A percentile compares a stretch with the other conserved stretches of the same genome.
These are phyloP conservation scores for Hirtodrosophila duncani DNA, from an alignment of 2,888 invertebrate species.

Conservation along the genomic window DNA sequence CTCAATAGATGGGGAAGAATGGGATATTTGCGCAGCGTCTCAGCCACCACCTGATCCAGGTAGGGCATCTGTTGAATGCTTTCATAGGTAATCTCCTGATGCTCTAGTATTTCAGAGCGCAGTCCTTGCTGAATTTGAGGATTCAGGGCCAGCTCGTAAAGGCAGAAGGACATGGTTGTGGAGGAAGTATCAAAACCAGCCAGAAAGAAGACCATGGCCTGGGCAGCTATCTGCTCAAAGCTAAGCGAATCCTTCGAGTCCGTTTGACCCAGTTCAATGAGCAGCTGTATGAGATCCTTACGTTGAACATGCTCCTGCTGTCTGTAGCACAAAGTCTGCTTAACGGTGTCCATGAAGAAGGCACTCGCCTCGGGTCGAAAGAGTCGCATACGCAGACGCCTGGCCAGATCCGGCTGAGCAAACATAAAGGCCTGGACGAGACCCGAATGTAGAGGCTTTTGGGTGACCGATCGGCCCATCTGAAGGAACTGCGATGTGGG, in stretches of 20 bases:
- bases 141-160: constrained; percentile 80
- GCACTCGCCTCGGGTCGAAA: constrained; percentile 48
- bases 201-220: constrained; percentile 80
- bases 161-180: constrained; percentile 79
- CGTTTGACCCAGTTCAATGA: constrained; percentile 26
- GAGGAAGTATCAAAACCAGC: constrained; percentile 81
- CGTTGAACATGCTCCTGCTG: constrained; percentile 70
- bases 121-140: constrained; percentile 78
- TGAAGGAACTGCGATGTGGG: constrained; percentile 74
- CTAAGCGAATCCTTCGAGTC: constrained; percentile 32
- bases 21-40: constrained; percentile 80
- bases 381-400: constrained; percentile 39
- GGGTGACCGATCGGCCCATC: constrained; percentile 50
- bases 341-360: constrained; percentile 76
- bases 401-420: constrained; percentile 40
- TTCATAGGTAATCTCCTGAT: constrained; percentile 78
- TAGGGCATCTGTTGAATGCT: constrained; percentile 79
- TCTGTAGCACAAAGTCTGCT: constrained; percentile 74
- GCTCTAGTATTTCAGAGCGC: constrained; percentile 77
- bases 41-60: constrained; percentile 78
- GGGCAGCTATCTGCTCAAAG: constrained; percentile 79
- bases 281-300: constrained; percentile 78
- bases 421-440: constrained; percentile 43
- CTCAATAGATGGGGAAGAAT: constrained; percentile 79
- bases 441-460: constrained; percentile 15